These are phyloP conservation scores for Sturnira hondurensis DNA, from an alignment of 2,113 vertebrate species.

Conservation along the genomic window DNA sequence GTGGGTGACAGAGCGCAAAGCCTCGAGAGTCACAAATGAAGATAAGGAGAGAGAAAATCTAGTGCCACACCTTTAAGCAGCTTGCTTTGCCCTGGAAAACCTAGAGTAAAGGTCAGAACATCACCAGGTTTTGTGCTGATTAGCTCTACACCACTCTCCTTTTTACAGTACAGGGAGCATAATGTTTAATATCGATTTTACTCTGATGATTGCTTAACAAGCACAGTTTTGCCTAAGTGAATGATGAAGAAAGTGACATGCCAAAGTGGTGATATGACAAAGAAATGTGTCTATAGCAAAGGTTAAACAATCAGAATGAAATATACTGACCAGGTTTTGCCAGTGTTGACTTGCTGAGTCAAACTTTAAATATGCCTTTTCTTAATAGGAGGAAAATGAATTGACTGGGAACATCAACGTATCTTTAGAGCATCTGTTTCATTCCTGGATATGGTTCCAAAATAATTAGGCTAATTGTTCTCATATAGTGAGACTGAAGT, in stretches of 20 bases:
- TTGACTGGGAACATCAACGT: neutral
- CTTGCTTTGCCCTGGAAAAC: neutral
- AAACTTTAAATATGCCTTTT: slow-evolving; percentile 19
- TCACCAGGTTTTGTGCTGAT: neutral
- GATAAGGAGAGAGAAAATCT: neutral
- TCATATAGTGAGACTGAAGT: neutral
- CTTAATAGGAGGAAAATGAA: neutral
- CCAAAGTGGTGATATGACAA: slow-evolving; percentile 46
- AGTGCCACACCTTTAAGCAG: neutral
- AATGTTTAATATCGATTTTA: slow-evolving; percentile 56
- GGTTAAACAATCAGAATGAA: slow-evolving; percentile 56
- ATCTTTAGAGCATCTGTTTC: neutral
- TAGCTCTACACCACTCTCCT: neutral
- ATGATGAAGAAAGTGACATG: slow-evolving; percentile 47
- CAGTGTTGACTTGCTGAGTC: slow-evolving; percentile 57
- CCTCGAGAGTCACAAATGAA: neutral
- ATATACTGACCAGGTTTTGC: neutral
- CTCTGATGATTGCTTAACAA: slow-evolving; percentile 55
- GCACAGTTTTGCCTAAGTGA: slow-evolving; percentile 60
- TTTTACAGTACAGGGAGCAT: neutral
- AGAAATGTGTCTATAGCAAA: slow-evolving; percentile 11
- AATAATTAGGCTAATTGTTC: neutral
- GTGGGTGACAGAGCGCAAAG: neutral
- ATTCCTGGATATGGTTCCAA: neutral
- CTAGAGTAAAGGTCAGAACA: slow-evolving; percentile 3